Conservation (phyloP, 2,888 invertebrate species). For the Diarsia brunnea region DNA sequence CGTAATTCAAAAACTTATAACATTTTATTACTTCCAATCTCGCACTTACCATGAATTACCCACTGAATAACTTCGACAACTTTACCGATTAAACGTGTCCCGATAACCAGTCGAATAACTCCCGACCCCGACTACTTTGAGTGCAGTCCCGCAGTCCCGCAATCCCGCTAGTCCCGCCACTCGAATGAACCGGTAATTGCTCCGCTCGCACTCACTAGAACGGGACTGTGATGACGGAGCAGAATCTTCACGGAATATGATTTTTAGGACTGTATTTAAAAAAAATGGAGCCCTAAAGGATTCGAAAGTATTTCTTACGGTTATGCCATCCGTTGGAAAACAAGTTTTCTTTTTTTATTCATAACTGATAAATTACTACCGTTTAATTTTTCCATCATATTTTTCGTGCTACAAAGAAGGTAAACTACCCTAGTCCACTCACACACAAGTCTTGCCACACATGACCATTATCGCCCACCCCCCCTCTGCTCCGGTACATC, state of each 20-base stretch:
- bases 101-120: constrained; percentile 57
- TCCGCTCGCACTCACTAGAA: constrained; percentile 16
- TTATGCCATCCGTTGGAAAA: neutral
- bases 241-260: constrained; percentile 1
- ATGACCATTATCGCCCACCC: constrained; percentile 15
- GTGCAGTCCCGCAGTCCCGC: constrained; percentile 17
- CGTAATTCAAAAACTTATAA: constrained; percentile 50
- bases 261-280: neutral
- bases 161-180: neutral
- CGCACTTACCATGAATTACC: constrained; percentile 46
- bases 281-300: neutral
- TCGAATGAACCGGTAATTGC: constrained; percentile 33
- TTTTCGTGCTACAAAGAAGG: too few relatives aligned
- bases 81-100: constrained; percentile 66
- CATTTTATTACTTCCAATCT: constrained; percentile 42
- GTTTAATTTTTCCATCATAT: neutral
- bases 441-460: constrained; percentile 3
- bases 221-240: constrained; percentile 9
- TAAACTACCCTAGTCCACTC: neutral
- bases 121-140: constrained; percentile 19
- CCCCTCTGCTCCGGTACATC: constrained; percentile 19
- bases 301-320: neutral
- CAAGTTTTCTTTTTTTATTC: neutral
- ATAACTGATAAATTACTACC: neutral
- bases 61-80: constrained; percentile 45